phyloP scores from a whole-genome alignment of 2,797 vertebrate species.

The Sus cebifrons region DNA sequence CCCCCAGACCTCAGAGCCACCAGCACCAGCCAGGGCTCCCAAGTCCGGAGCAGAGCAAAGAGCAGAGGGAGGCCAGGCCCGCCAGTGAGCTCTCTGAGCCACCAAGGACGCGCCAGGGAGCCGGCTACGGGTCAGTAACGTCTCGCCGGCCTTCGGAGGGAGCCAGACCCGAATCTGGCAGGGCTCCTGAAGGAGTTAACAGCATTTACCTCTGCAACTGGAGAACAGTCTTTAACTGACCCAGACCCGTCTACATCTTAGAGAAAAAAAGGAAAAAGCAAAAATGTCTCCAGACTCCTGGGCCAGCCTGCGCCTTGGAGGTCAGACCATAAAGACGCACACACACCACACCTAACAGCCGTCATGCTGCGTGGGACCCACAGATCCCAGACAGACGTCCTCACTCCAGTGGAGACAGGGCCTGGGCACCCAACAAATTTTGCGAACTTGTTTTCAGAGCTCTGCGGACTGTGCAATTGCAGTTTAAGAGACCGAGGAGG shows the following conservation, averaged over 20 bases:
- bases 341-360: fast-evolving
- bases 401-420: fast-evolving
- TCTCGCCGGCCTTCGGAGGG: background rate
- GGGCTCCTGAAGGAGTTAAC: background rate
- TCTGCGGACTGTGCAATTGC: background rate
- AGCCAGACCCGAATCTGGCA: background rate
- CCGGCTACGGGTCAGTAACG: too few relatives aligned
- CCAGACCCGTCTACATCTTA: fast-evolving
- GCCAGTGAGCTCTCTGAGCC: background rate
- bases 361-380: fast-evolving
- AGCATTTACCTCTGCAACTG: too few relatives aligned
- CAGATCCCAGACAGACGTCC: fast-evolving
- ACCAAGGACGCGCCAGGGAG: background rate
- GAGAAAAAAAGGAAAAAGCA: background rate
- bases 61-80: too few relatives aligned
- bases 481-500: background rate
- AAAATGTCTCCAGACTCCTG: background rate
- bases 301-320: background rate
- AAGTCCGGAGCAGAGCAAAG: fast-evolving
- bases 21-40: background rate
- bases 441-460: background rate
- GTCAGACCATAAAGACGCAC: background rate
- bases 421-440: fast-evolving
- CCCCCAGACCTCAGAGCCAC: background rate
- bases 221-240: background rate